A percentile compares a stretch with the other conserved stretches of the same genome.
Evolutionary conservation across 2,888 invertebrate genomes (phyloP).

Genomic region (Cephus runcator): DNA sequence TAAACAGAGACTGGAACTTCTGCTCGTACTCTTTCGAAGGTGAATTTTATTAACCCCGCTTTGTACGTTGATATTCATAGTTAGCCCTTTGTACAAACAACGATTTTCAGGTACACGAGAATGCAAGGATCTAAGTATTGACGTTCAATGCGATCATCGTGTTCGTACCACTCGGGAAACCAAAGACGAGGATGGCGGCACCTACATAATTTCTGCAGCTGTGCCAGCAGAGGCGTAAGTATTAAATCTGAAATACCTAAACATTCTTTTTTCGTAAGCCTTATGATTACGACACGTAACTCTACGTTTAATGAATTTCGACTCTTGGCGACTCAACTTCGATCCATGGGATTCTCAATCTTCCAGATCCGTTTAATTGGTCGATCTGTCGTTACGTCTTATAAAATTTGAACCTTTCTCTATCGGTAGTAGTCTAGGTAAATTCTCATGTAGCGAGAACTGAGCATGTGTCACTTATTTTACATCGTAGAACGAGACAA

Average conservation of each 20-base stretch:
- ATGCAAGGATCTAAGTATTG: constrained; percentile 90
- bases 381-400: too few species aligned
- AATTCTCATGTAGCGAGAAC: constrained; percentile 4
- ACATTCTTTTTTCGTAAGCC: too few species aligned
- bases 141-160: constrained; percentile 91
- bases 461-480: constrained; percentile 59
- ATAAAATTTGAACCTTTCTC: too few species aligned
- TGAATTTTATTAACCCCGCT: constrained; percentile 40
- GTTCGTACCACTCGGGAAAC: constrained; percentile 64
- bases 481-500: constrained; percentile 81
- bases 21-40: constrained; percentile 91
- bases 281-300: too few species aligned
- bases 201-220: constrained; percentile 83
- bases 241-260: background rate
- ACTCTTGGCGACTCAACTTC: too few species aligned
- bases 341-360: too few species aligned
- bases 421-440: too few species aligned
- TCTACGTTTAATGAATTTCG: too few species aligned
- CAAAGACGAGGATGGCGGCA: constrained; percentile 77
- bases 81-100: too few species aligned
- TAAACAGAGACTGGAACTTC: constrained; percentile 97
- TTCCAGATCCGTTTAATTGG: too few species aligned
- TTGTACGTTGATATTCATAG: too few species aligned
- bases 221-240: constrained; percentile 90
- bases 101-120: constrained; percentile 74